Evolutionary conservation across 2,113 vertebrate species (phyloP), one percentile per base, ranked within the genome.

Genomic region (Scophthalmus maximus): DNA sequence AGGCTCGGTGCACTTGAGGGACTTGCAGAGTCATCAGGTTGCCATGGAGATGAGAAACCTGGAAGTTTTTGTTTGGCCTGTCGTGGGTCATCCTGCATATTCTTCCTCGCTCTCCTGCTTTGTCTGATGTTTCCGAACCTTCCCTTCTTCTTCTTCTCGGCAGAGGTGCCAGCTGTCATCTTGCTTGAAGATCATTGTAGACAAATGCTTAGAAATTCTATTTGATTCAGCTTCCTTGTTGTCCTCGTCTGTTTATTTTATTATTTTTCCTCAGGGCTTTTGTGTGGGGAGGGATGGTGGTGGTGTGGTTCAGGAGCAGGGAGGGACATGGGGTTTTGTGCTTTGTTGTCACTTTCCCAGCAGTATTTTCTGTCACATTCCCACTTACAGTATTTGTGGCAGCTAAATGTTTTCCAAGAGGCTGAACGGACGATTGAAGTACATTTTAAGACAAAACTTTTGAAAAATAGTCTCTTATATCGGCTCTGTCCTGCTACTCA

Each of bases 211-310:
- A 83, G 73, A 86, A 74, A 70, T 77, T 36, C 57, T 38, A 57
- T 78, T 79, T 75, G 55, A 68, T 57, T 63, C 51, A n/a, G 30
- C 68, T 86, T 76, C 46, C 34, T 81, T 59, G 53, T 81, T 53
- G 61, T 86, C 70, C 15, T 61, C 61, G 75, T 72, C 57, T 70
- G 57, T 75, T 79, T 38, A 42, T 88, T 64, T 82, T 73, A 65
- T 88, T 79, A 26, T 77, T 84, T 87, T 78, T 88, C 85, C 90
- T 90, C 89, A 90, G 85, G 85, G 84, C 78, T 89, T 81, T 87
- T 78, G 65, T 73, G 38, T 34, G 59, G 49, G 32, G 57, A 62
- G 47, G 60, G 56, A 63, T 47, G 42, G 38, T 29, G 51, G 47
- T 49, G 55, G 44, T 56, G 73, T 51, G 46, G 59, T 61, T 73